Conservation (phyloP, 2,797 vertebrate genomes). For the Echeneis naucrates region DNA sequence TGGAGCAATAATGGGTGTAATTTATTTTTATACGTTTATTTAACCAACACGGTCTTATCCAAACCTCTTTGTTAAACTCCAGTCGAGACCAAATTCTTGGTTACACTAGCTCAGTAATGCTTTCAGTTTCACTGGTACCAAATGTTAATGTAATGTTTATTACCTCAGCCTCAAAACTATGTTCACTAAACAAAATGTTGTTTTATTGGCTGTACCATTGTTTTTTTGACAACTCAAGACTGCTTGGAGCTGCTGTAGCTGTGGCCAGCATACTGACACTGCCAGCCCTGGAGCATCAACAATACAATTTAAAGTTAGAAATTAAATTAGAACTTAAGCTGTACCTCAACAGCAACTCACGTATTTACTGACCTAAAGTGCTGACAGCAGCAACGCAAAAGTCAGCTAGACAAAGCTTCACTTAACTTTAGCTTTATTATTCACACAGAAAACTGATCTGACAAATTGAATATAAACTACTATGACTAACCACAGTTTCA, state of each 20-base stretch:
- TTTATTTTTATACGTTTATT: not conserved
- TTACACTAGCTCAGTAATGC: too few species aligned
- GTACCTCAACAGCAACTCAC: not conserved
- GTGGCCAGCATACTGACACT: too few species aligned
- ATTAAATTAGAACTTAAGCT: not conserved
- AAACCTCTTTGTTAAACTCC: too few species aligned
- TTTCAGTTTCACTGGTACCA: too few species aligned
- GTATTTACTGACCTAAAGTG: not conserved
- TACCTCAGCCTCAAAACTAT: too few species aligned
- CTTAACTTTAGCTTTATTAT: not conserved
- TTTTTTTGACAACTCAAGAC: too few species aligned
- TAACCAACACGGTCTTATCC: not conserved
- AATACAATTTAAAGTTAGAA: not conserved
- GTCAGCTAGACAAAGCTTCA: not conserved
- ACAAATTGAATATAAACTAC: slow-evolving; percentile 44
- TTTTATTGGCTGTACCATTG: too few species aligned
- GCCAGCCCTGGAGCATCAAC: too few species aligned
- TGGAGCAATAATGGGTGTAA: not conserved
- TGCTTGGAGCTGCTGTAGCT: too few species aligned
- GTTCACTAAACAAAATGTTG: too few species aligned
- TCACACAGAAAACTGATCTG: not conserved
- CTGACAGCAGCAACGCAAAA: not conserved
- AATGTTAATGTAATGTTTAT: too few species aligned
- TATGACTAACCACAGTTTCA: slow-evolving; percentile 49
- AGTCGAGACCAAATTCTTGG: too few species aligned